Conservation (phyloP, 2,888 invertebrate genomes). For the Pseudeuparius sepicola region DNA sequence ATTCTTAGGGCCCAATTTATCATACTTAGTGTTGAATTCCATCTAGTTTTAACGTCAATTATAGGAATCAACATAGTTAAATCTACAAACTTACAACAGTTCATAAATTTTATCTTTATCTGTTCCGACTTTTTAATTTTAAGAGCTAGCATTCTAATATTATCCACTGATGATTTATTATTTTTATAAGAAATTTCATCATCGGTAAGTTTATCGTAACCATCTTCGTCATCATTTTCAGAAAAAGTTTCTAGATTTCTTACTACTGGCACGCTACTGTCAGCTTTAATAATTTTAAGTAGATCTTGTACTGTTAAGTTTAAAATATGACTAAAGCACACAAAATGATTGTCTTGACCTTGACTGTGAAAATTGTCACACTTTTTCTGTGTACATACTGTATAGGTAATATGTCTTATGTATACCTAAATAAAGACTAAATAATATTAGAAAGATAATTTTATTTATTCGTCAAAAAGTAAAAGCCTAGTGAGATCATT, state of each 20-base stretch:
- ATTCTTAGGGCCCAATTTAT: slow-evolving; percentile 6
- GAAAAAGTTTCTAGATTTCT: slow-evolving; percentile 3
- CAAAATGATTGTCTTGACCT: too few relatives aligned
- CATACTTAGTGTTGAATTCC: slow-evolving; percentile 4
- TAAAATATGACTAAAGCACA: slow-evolving; percentile 1
- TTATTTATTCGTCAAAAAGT: too few relatives aligned
- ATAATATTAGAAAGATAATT: too few relatives aligned
- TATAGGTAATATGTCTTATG: too few relatives aligned
- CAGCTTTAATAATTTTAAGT: slow-evolving; percentile 4
- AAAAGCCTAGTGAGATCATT: too few relatives aligned
- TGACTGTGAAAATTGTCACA: slow-evolving; percentile 7
- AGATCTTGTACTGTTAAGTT: slow-evolving; percentile 4
- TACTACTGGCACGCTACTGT: slow-evolving; percentile 3
- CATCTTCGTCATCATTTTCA: slow-evolving; percentile 4
- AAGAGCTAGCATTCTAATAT: slow-evolving; percentile 7
- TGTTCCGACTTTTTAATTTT: slow-evolving; percentile 9
- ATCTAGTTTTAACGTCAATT: slow-evolving; percentile 1
- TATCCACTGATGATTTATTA: slow-evolving; percentile 8
- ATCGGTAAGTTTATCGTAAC: slow-evolving; percentile 6
- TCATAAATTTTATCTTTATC: slow-evolving; percentile 9
- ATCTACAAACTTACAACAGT: slow-evolving; percentile 10
- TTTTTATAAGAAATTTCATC: slow-evolving; percentile 5
- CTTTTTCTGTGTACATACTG: too few relatives aligned
- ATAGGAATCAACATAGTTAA: neutral
- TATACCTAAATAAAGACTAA: too few relatives aligned